These are phyloP conservation scores for Dolichoris vasculosae DNA, from an alignment of 1,140 invertebrate genomes.

Conservation along the genomic window DNA sequence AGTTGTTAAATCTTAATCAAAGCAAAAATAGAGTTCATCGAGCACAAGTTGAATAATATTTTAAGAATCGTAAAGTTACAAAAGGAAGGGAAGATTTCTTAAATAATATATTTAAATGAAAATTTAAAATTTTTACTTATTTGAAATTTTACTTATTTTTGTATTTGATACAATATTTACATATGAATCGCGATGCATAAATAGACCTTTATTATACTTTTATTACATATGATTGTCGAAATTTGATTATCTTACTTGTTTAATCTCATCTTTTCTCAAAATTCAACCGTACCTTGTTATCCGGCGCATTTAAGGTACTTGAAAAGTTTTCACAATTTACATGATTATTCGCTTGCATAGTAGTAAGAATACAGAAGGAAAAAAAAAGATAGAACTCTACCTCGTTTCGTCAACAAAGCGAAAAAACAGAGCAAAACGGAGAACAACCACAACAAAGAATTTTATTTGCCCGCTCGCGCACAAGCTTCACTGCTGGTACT, in stretches of 20 bases:
- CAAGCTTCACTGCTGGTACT: no score
- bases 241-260: conserved; percentile 20
- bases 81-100: no score
- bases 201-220: neutral
- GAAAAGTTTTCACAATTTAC: conserved; percentile 34
- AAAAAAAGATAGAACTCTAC: neutral
- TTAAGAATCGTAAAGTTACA: no score
- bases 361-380: neutral
- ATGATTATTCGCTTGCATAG: conserved; percentile 37
- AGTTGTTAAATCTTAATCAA: no score
- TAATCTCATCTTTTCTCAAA: conserved; percentile 16
- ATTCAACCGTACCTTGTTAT: conserved; percentile 10
- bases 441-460: neutral
- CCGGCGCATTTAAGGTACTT: conserved; percentile 14
- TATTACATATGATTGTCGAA: neutral
- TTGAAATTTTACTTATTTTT: neutral
- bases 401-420: neutral
- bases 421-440: neutral
- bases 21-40: no score
- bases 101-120: no score
- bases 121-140: no score
- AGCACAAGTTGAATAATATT: no score
- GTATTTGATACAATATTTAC: neutral
- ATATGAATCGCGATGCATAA: neutral
- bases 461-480: neutral